Evolutionary conservation across 2,797 vertebrate genomes (phyloP).

Genomic region (Brachyalestes nurse): DNA sequence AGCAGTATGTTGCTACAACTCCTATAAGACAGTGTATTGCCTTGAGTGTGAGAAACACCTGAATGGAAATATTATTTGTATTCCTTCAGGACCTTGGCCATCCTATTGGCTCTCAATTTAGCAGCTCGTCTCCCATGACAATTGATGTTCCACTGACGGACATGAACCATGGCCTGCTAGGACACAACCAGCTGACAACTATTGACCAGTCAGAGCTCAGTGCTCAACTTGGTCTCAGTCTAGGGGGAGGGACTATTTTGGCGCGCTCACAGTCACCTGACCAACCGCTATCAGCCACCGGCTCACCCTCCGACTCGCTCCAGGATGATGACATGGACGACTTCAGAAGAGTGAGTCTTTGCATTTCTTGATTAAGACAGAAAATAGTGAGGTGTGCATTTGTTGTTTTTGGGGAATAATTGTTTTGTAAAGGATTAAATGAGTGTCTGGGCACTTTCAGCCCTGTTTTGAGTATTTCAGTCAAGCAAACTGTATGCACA

Average conservation of each 20-base stretch:
- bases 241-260: slow-evolving; percentile 83
- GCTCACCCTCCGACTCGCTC: slow-evolving; percentile 86
- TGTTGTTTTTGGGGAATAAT: too few species aligned
- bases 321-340: slow-evolving; percentile 90
- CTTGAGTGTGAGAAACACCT: neutral
- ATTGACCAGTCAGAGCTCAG: slow-evolving; percentile 94
- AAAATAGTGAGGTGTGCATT: neutral
- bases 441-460: too few species aligned
- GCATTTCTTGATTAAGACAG: neutral
- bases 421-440: too few species aligned
- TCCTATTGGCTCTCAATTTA: slow-evolving; percentile 88
- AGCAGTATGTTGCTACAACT: too few species aligned
- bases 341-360: slow-evolving; percentile 80
- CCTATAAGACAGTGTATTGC: neutral
- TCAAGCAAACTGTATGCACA: too few species aligned
- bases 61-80: neutral
- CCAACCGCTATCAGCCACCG: slow-evolving; percentile 81
- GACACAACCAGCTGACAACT: slow-evolving; percentile 87
- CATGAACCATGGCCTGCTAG: slow-evolving; percentile 84
- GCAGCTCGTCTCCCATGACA: slow-evolving; percentile 88
- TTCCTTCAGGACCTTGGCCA: slow-evolving; percentile 84
- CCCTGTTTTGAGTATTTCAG: too few species aligned
- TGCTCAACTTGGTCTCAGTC: slow-evolving; percentile 86
- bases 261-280: slow-evolving; percentile 83
- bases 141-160: slow-evolving; percentile 90